Base-by-base conservation (phyloP, 2,888 invertebrate genomes). In the Parnassius smintheus region DNA sequence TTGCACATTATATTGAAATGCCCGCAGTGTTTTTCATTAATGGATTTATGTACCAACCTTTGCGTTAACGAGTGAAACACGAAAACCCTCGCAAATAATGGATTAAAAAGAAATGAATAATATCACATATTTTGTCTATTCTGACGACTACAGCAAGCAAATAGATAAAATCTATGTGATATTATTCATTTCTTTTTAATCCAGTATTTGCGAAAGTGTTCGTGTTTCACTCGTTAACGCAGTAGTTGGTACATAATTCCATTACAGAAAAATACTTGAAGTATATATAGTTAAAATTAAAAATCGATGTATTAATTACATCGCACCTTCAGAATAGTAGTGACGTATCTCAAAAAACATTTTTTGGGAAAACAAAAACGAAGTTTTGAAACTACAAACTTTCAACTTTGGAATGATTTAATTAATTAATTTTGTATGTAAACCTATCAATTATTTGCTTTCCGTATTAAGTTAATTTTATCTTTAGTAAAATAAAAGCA, bases 271-370 rank as follows among this genome's bases (percentile, higher is more conserved):
- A 12, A 4, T 2, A 45, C 45, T 10, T 11, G 3, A 45, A 2
- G 18, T 18, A 18, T 18, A 18, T 18, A 1, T 1, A 1, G 18
- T 18, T 18, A 18, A 18, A 18, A 18, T 18, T 18, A 18, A 18
- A 18, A 18, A 18, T 18, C 18, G 70, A 70, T 64, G 72, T 78
- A 77, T 81, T 80, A 80, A 82, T 82, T 75, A 75, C 71, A 80
- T 79, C 79, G 70, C 74, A 79, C 18, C 1, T 18, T 18, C 18
- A 18, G 18, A 18, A 18, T 18, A 18, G 18, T 18, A 18, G 18
- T 18, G 18, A 18, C 18, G 0, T 18, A 18, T 18, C 18, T 18
- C 18, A 18, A 1, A n/a, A n/a, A n/a, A n/a, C n/a, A n/a, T n/a
- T n/a, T n/a, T n/a, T n/a, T n/a, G n/a, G n/a, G n/a, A n/a, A n/a